phyloP scores from a whole-genome alignment of 2,797 vertebrate species.

The Momotus momota region DNA sequence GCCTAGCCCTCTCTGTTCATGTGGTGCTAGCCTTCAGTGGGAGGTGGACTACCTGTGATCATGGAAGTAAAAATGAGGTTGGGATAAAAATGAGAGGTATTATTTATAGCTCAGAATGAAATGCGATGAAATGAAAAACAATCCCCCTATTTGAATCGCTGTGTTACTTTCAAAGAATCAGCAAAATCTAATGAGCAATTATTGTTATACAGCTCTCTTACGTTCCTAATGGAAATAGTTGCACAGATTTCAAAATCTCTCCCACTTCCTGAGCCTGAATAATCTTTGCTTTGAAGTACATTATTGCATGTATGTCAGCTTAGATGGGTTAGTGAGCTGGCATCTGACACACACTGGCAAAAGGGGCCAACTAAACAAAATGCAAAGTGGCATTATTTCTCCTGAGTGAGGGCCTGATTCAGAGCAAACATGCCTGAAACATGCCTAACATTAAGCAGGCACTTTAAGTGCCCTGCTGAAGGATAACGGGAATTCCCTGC shows the following conservation, averaged over 20 bases:
- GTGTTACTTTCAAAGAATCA: background rate
- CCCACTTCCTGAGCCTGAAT: background rate
- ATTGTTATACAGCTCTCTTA: background rate
- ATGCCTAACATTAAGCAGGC: background rate
- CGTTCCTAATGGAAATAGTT: background rate
- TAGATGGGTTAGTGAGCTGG: background rate
- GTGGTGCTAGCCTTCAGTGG: background rate
- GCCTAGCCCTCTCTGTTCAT: background rate
- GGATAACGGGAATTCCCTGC: background rate
- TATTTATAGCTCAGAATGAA: background rate
- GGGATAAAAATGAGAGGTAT: background rate
- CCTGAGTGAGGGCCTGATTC: background rate
- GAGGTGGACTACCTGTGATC: background rate
- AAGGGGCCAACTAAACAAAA: background rate
- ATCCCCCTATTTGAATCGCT: background rate
- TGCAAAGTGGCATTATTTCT: background rate
- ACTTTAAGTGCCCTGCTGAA: background rate
- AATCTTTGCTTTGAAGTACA: constrained; percentile 14
- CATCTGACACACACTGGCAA: background rate
- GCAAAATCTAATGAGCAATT: background rate
- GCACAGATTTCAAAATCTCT: constrained; percentile 9
- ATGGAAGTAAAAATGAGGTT: background rate
- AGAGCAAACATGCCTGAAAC: background rate
- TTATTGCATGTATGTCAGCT: background rate
- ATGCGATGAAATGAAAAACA: background rate